phyloP scores from a whole-genome alignment of 2,888 invertebrate species.

The Carpatolechia fugitivella region DNA sequence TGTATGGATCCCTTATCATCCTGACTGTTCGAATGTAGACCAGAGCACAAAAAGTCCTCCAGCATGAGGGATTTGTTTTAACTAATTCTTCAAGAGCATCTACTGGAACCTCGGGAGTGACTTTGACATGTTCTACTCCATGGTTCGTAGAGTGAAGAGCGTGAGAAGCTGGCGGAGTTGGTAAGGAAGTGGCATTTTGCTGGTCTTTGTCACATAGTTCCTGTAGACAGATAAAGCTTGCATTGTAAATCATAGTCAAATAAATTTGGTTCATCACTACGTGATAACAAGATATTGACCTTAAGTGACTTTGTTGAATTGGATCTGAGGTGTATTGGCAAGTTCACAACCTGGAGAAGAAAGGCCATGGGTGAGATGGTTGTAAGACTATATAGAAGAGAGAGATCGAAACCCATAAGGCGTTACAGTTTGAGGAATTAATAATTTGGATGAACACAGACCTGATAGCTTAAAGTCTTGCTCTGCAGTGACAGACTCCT shows the following conservation, averaged over 20 bases:
- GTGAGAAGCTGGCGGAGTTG: constrained; percentile 67
- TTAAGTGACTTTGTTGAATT: constrained; percentile 1
- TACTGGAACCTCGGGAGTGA: constrained; percentile 69
- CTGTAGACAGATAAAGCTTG: constrained; percentile 39
- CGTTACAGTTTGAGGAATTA: too few relatives aligned
- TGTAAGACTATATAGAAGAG: too few relatives aligned
- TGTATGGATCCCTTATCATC: constrained; percentile 84
- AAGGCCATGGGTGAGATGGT: background rate
- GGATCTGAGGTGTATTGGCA: background rate
- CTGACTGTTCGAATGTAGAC: constrained; percentile 82
- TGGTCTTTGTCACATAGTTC: constrained; percentile 77
- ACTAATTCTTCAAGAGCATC: constrained; percentile 81
- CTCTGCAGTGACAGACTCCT: constrained; percentile 85
- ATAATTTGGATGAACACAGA: constrained; percentile 21
- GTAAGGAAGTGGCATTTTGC: constrained; percentile 61
- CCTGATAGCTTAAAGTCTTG: constrained; percentile 86
- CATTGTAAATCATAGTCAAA: background rate
- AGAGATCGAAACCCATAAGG: too few relatives aligned
- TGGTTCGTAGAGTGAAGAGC: constrained; percentile 73
- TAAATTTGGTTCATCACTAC: too few relatives aligned
- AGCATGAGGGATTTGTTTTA: constrained; percentile 80
- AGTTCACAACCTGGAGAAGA: constrained; percentile 1
- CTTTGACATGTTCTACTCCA: constrained; percentile 75
- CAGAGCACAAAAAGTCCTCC: constrained; percentile 83
- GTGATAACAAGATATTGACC: background rate